Base-by-base conservation (phyloP, 64 coral and sea anemone genomes). In the Anthopleura sola region DNA sequence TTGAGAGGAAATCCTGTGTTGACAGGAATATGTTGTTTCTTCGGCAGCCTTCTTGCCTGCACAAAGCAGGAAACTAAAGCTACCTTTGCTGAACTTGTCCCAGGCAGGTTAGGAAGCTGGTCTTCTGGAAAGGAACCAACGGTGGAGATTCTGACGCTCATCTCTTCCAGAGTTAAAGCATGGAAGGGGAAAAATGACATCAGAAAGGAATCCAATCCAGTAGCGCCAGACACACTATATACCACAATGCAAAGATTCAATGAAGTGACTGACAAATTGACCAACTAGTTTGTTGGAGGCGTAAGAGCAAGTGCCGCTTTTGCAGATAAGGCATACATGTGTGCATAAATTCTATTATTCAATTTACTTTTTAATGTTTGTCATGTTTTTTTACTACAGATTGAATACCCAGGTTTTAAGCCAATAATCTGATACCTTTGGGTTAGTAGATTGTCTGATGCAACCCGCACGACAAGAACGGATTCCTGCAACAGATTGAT, bases 131-230 rank as follows among this genome's bases (percentile, higher is more conserved):
- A 82, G 20, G 78, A 26, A 16, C 24, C 58, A 71, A 71, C 78
- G 0, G 3, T 10, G 29, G 55, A 88, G 18, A 54, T 88, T 3
- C 47, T 54, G 21, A 83, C 78, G 4, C 46, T 88, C 1, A 56
- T 88, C 6, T 88, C 79, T 28, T 88, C 87, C 5, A 18, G 78
- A 6, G 34, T 88, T 21, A 88, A 88, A 64, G 9, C 23, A 8
- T 19, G 37, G 2, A 88, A 82, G 11, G 1, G 48, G 13, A 83
- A 83, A 9, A 54, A 88, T 3, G 3, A 48, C 1, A 68, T 88
- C 0, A 69, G n/a, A 15, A 24, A 71, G 19, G 26, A 88, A 23
- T 7, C 14, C 36, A 37, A 71, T 19, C 78, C 79, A 12, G 37
- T 2, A 0, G 57, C 60, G 0, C 75, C 87, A 10, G 10, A 10